Base-by-base conservation (phyloP, 2,888 invertebrate genomes). In the Poecilus cupreus region DNA sequence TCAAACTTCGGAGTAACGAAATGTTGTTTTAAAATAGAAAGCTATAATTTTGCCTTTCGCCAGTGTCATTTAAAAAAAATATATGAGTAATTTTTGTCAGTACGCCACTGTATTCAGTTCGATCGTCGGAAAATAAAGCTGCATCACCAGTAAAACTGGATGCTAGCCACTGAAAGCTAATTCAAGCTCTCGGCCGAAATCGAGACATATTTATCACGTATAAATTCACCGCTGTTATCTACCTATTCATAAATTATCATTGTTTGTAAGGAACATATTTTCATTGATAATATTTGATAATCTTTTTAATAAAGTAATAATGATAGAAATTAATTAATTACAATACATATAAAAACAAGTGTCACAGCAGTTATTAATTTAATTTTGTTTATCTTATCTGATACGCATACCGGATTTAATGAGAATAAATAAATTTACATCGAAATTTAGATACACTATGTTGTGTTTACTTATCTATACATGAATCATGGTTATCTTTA, bases 361-460 rank as follows among this genome's bases (percentile, higher is more conserved):
- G 72, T 72, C 46, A 72, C 72, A 72, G 24, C 64, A 68, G 72
- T 49, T 46, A 72, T 72, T 43, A 49, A 72, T 46, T 72, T 72
- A 72, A 72, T 72, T 72, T 72, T 72, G 46, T 72, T 72, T 72
- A 72, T 72, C 72, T 72, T 72, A 72, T 72, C 72, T 46, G 37
- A 72, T 46, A 72, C 10, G 43, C 72, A 13, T 1, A 26, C 16
- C 16, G 64, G 64, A 68, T 68, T 72, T 72, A 72, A 72, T 72
- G 43, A 72, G 72, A 72, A 72, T 49, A 72, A 46, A 72, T 72
- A 37, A 32, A 68, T 68, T 68, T 68, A 68, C 64, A 68, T 68
- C 37, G 18, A 68, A 68, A 37, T 68, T 68, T 68, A 68, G 32
- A 37, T 68, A 68, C 64, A 68, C 37, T 68, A 37, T 68, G 20